Percentiles rank a stretch among this genome's conserved stretches.
Conservation (phyloP, 2,797 vertebrate species). For the Leucoraja ocellata region DNA sequence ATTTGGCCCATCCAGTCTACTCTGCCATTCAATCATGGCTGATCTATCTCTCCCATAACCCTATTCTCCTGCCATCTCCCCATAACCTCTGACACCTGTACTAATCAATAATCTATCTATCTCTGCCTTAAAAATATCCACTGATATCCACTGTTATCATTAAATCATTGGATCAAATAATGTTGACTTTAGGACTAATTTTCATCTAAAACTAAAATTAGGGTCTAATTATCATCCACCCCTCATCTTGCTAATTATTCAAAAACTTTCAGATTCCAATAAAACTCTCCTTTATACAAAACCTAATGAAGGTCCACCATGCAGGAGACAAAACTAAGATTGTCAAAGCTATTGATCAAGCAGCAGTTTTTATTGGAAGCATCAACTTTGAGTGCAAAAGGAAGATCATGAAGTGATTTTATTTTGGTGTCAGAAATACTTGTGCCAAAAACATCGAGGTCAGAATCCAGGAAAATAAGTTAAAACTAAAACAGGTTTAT, state of each 20-base stretch:
- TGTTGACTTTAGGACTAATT: neutral
- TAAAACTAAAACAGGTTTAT: neutral
- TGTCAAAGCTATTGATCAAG: neutral
- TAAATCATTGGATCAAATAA: neutral
- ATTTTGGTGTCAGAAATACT: neutral
- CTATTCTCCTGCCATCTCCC: too few relatives aligned
- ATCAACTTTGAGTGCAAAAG: neutral
- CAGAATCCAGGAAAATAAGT: neutral
- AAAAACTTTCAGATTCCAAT: neutral
- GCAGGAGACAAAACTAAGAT: too few relatives aligned
- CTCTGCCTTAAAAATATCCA: too few relatives aligned
- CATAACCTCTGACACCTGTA: too few relatives aligned
- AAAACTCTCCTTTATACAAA: neutral
- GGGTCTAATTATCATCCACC: neutral
- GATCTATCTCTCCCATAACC: too few relatives aligned
- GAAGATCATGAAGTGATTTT: neutral
- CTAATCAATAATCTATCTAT: too few relatives aligned
- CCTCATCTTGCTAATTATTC: neutral
- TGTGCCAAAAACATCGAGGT: neutral
- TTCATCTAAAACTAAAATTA: neutral
- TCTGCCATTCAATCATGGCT: too few relatives aligned
- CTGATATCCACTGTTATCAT: too few relatives aligned
- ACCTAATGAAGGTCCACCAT: neutral
- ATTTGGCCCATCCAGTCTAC: too few relatives aligned
- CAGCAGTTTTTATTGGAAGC: neutral